Base-by-base conservation (phyloP, 2,888 invertebrate species). In the Palloptera scutellata region DNA sequence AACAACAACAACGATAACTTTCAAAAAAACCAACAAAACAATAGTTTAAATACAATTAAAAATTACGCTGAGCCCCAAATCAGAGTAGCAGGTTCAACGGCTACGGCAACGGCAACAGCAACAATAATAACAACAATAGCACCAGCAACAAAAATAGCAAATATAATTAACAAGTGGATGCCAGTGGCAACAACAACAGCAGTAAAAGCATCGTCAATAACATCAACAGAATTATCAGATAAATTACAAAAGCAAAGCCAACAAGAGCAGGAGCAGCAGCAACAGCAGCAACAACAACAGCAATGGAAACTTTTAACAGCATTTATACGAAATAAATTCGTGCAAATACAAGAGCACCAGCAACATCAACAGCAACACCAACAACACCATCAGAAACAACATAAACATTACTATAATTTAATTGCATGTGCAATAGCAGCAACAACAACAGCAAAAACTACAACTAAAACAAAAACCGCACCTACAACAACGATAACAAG, bases 351-450 rank as follows among this genome's bases (percentile, higher is more conserved):
- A 48, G 45, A 10, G 15, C n/a, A 19, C 45, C 10, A 43, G 12
- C 40, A 51, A 20, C 12, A 52, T 52, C 64, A 71, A 60, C 70
- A 69, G 30, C 61, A 69, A 66, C 72, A 70, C 67, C 66, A 30
- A 30, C 53, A 12, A 17, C n/a, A 20, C 41, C 13, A 12, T 6
- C 53, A 53, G 17, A n/a, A 53, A 53, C 19, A 10, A 19, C 48
- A 15, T 15, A 10, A 15, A 9, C 15, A 5, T 17, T 19, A 12
- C 53, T n/a, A 15, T 12, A 12, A 53, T 53, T 17, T 19, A 19
- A 53, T 19, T 53, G 53, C 53, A 53, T 53, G 53, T 59, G 53
- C 53, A 1, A 62, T n/a, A 59, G 30, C 57, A 51, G n/a, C 57
- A 61, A 61, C 58, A 45, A n/a, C 61, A 60, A 13, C 41, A 42